A percentile compares a stretch with the other conserved stretches of the same genome.
Conservation (phyloP, 2,888 invertebrate genomes). For the Calliphora vomitoria region DNA sequence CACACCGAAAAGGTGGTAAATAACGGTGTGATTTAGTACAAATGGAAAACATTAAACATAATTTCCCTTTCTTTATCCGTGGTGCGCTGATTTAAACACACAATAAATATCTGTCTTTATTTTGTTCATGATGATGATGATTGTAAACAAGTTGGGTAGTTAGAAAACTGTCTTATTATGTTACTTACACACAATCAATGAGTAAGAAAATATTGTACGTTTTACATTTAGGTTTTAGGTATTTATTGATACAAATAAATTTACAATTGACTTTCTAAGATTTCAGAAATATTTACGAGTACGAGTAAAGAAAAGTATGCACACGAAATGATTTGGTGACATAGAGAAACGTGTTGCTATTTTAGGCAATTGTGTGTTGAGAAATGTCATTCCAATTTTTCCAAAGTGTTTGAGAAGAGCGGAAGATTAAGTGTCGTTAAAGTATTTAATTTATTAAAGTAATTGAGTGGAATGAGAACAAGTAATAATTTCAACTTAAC, state of each 20-base stretch:
- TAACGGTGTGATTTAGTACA: constrained; percentile 46
- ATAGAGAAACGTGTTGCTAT: constrained; percentile 13
- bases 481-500: background rate
- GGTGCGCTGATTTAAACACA: constrained; percentile 7
- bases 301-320: background rate
- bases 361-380: background rate
- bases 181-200: constrained; percentile 13
- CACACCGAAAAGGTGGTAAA: constrained; percentile 17
- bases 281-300: constrained; percentile 19
- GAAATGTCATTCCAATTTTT: background rate
- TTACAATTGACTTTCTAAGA: constrained; percentile 47
- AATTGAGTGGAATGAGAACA: background rate
- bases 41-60: constrained; percentile 60
- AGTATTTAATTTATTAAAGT: constrained; percentile 1
- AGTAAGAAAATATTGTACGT: constrained; percentile 30
- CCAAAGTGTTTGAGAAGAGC: background rate
- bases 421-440: constrained; percentile 2
- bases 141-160: constrained; percentile 7
- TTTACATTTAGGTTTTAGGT: constrained; percentile 1
- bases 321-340: constrained; percentile 19
- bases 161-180: constrained; percentile 19
- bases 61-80: constrained; percentile 27
- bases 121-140: background rate
- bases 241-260: constrained; percentile 57
- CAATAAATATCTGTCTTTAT: constrained; percentile 9